Evolutionary conservation across 1,140 invertebrate species (phyloP).

Genomic region (Drosophila jambulina): DNA sequence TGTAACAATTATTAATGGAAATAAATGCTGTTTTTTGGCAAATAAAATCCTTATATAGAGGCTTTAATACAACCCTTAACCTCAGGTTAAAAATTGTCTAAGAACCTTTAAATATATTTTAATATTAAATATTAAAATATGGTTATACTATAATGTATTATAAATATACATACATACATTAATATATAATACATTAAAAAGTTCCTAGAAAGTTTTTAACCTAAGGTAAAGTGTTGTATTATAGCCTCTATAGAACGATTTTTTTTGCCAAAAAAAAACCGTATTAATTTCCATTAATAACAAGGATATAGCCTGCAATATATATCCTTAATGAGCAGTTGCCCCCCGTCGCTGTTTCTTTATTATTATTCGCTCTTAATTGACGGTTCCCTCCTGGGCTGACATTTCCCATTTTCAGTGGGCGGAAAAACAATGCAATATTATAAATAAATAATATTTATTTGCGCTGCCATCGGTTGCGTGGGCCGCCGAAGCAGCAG

Average conservation of each 20-base stretch:
- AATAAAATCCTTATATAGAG: background rate
- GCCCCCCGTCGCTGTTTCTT: background rate
- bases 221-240: background rate
- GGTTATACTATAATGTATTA: too few species aligned
- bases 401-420: background rate
- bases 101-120: background rate
- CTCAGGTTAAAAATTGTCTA: background rate
- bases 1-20: background rate
- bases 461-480: constrained; percentile 47
- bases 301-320: background rate
- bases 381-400: constrained; percentile 8
- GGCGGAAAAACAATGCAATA: constrained; percentile 24
- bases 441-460: constrained; percentile 74
- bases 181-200: too few species aligned
- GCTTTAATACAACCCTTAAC: background rate
- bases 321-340: constrained; percentile 19
- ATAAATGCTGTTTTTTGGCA: background rate
- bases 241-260: background rate
- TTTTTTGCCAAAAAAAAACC: background rate
- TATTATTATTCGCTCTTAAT: constrained; percentile 34
- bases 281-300: background rate
- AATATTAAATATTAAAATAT: too few species aligned
- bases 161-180: too few species aligned
- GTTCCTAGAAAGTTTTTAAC: background rate
- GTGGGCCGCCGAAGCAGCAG: constrained; percentile 38